Base-by-base conservation (phyloP, 2,797 vertebrate species). In the Tolypeutes matacus region DNA sequence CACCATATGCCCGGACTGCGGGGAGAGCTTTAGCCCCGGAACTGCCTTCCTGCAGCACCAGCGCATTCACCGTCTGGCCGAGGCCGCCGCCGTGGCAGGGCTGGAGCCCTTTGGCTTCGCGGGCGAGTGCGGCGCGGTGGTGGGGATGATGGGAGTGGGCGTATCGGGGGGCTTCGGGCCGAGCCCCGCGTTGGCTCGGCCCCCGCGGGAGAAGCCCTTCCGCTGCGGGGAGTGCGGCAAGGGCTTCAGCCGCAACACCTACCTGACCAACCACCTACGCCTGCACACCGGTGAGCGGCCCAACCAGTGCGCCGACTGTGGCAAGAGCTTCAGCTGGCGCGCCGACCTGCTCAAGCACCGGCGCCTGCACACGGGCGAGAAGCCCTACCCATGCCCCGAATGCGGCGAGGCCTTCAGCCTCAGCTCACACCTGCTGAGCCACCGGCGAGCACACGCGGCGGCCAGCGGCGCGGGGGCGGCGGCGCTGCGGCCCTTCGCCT, bases 401-500 rank as follows among this genome's bases (percentile, higher is more conserved):
- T 98, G 98, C 25, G 98, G 98, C 2, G 97, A 98, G 91, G 96
- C 97, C 93, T 98, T 98, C 94, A 97, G 97, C 91, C 97, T 98
- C 83, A 98, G 98, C 84, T 97, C 98, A 1, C 97, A 97, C 85
- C 93, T 98, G 78, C 95, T 97, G 23, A 98, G 97, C 89, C 98
- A 98, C 67, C 97, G 97, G 76, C 96, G 97, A 0, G 97, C 97
- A 0, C 97, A 98, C 31, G 95, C 94, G 1, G 97, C 91, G 1
- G 96, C 95, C 20, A 39, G 80, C 25, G 96, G 94, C 2, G 93
- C 76, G 7, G 94, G 91, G 11, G 21, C 90, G 1, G 96, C 86
- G 20, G 95, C 91, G 20, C 82, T 96, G 84, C 94, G 96, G 39
- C 97, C 97, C 0, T 97, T 97, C 46, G 84, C 96, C 0, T 97